These are phyloP conservation scores for Hexactinellida sp. DNA, from an alignment of 37 sponge, comb jelly and placozoan species.

Conservation along the genomic window DNA sequence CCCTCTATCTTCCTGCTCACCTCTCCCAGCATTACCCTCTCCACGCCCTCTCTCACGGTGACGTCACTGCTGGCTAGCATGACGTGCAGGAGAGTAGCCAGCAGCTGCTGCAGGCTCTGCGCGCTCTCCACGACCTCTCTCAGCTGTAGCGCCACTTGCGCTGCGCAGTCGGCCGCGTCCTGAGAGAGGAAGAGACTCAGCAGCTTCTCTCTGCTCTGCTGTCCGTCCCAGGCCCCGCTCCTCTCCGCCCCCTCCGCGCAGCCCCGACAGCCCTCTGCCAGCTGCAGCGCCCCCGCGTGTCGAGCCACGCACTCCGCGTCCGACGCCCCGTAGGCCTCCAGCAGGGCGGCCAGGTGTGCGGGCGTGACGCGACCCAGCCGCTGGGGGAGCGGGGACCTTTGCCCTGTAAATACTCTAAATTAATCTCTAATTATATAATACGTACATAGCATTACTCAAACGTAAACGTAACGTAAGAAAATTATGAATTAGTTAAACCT, in stretches of 20 bases:
- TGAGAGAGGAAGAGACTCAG: neutral
- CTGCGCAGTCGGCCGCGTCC: neutral
- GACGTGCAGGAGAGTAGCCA: neutral
- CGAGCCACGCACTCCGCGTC: neutral
- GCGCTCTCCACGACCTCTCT: neutral
- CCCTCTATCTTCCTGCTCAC: neutral
- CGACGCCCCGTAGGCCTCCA: neutral
- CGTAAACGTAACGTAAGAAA: too few relatives aligned
- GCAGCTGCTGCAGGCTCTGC: neutral
- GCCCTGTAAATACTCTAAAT: neutral
- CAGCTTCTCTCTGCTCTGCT: constrained; percentile 9
- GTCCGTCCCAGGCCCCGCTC: neutral
- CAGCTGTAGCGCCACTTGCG: neutral
- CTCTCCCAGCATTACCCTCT: neutral
- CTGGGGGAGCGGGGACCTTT: neutral
- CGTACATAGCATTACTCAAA: too few relatives aligned
- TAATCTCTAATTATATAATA: too few relatives aligned
- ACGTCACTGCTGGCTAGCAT: neutral
- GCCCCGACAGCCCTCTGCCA: neutral
- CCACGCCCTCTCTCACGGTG: neutral
- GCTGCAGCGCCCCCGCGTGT: neutral
- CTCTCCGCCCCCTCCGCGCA: neutral
- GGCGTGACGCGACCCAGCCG: neutral
- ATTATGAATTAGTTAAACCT: too few relatives aligned
- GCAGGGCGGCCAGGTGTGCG: neutral